phyloP scores from a whole-genome alignment of 1,140 invertebrate species.

The Drosophila albomicans region DNA sequence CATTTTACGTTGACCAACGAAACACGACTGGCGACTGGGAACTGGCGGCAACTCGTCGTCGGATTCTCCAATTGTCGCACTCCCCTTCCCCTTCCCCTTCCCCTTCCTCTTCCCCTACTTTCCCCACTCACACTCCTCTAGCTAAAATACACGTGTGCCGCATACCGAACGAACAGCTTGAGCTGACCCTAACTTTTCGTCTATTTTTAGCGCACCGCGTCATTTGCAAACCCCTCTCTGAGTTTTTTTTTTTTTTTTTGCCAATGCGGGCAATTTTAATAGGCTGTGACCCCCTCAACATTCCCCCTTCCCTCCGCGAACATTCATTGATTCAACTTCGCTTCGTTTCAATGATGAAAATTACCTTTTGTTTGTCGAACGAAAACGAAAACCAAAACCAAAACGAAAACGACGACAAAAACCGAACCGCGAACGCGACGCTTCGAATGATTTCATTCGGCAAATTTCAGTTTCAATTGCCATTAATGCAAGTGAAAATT shows the following conservation, averaged over 20 bases:
- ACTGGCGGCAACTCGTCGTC: slow-evolving; percentile 48
- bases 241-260: slow-evolving; percentile 21
- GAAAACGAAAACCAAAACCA: not conserved
- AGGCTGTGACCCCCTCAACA: slow-evolving; percentile 7
- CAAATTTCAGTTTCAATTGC: slow-evolving; percentile 57
- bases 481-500: slow-evolving; percentile 63
- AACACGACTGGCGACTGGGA: slow-evolving; percentile 52
- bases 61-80: slow-evolving; percentile 29
- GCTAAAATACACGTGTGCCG: slow-evolving; percentile 60
- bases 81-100: not conserved
- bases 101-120: not conserved
- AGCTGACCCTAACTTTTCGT: slow-evolving; percentile 49
- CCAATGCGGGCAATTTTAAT: slow-evolving; percentile 45
- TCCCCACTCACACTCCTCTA: not conserved
- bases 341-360: slow-evolving; percentile 49
- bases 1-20: slow-evolving; percentile 69
- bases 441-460: slow-evolving; percentile 33
- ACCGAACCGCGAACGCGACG: slow-evolving; percentile 5
- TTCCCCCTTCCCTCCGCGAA: not conserved
- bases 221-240: slow-evolving; percentile 31
- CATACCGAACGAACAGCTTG: slow-evolving; percentile 57
- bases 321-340: slow-evolving; percentile 58
- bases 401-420: slow-evolving; percentile 1
- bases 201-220: slow-evolving; percentile 68
- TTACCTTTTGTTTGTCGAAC: slow-evolving; percentile 30